Conservation (phyloP, 2,797 vertebrate species). For the Microctenopoma steveboyesi region DNA sequence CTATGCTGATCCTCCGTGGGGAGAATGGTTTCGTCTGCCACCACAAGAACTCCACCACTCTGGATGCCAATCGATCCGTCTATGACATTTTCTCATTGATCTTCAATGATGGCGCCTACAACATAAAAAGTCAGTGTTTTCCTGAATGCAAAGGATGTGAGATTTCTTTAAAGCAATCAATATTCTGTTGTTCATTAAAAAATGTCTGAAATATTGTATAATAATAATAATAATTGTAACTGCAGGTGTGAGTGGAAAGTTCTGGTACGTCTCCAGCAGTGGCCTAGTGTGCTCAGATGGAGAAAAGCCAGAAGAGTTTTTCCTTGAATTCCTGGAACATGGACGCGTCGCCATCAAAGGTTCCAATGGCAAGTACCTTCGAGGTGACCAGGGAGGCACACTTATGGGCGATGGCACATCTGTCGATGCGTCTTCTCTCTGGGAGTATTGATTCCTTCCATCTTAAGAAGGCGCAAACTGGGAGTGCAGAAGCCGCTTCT, state of each 20-base stretch:
- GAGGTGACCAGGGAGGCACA: conserved; percentile 92
- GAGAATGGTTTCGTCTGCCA: conserved; percentile 94
- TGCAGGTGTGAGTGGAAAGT: conserved; percentile 88
- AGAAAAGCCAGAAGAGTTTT: conserved; percentile 92
- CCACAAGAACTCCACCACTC: conserved; percentile 92
- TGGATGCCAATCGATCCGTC: conserved; percentile 92
- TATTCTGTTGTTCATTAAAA: conserved; percentile 5
- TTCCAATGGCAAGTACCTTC: conserved; percentile 90
- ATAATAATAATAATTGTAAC: conserved; percentile 8
- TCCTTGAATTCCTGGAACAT: conserved; percentile 91
- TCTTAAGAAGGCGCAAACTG: conserved; percentile 14
- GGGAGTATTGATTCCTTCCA: conserved; percentile 88
- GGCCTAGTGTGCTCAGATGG: conserved; percentile 91
- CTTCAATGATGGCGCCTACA: conserved; percentile 94
- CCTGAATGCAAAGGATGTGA: background rate
- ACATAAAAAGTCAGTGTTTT: conserved; percentile 88
- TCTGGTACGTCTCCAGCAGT: conserved; percentile 92
- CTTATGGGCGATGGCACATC: conserved; percentile 87
- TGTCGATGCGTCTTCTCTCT: conserved; percentile 85
- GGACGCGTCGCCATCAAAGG: conserved; percentile 91
- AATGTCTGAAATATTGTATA: background rate
- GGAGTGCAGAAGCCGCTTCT: conserved; percentile 37
- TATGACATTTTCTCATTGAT: conserved; percentile 94
- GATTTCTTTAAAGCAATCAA: background rate
- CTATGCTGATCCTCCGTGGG: conserved; percentile 92